These are phyloP conservation scores for Chamaetylas fuelleborni DNA, from an alignment of 2,113 vertebrate genomes.

Conservation along the genomic window DNA sequence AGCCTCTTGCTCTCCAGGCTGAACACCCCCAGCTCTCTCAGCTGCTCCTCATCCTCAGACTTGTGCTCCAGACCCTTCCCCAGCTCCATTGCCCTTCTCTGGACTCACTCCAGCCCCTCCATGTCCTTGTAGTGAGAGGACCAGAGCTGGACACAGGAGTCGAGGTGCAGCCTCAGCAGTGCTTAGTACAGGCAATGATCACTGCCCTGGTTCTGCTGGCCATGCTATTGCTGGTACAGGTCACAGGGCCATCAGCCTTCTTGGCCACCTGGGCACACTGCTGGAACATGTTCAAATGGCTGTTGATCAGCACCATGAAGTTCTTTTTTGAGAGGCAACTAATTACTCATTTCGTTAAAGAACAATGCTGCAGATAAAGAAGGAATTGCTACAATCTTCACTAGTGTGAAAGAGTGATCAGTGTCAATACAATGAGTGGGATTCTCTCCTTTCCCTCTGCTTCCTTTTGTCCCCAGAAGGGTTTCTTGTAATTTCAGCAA, in stretches of 20 bases:
- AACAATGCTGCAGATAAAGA: background rate
- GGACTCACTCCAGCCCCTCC: accelerated
- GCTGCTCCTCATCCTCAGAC: accelerated
- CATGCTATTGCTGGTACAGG: background rate
- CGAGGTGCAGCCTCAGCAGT: accelerated
- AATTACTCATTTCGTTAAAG: background rate
- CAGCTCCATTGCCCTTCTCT: background rate
- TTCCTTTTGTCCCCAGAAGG: slow-evolving; percentile 59
- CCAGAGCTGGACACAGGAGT: background rate
- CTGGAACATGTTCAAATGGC: background rate
- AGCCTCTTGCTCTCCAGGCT: background rate
- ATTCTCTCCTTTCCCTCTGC: background rate
- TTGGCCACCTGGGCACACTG: background rate
- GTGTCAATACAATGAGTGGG: background rate
- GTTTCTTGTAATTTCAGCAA: slow-evolving; percentile 60
- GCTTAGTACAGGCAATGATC: accelerated
- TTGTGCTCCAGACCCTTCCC: background rate
- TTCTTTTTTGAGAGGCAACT: background rate
- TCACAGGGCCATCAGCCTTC: background rate
- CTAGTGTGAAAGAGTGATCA: background rate
- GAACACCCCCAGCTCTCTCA: background rate
- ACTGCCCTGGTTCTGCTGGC: background rate
- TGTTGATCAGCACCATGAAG: accelerated
- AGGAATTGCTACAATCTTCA: background rate
- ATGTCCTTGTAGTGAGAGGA: background rate